Evolutionary conservation across 2,113 vertebrate genomes (phyloP).

Genomic region (Fregata magnificens): DNA sequence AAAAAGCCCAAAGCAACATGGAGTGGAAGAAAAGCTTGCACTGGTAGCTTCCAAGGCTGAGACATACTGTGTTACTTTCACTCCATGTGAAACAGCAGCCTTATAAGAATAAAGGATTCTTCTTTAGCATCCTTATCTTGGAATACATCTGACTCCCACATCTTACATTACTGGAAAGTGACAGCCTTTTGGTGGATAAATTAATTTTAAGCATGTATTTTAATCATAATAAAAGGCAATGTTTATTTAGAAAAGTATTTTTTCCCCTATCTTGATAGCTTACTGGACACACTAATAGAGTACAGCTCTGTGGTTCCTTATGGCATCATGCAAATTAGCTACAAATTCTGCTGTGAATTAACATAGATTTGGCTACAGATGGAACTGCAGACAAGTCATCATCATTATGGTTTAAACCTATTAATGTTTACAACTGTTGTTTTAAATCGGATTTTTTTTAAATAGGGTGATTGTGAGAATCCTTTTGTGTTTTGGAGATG

Average conservation of each 20-base stretch:
- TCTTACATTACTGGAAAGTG: not conserved
- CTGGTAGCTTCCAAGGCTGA: not conserved
- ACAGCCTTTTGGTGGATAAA: not conserved
- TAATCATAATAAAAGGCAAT: not conserved
- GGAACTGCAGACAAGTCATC: not conserved
- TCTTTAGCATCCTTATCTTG: not conserved
- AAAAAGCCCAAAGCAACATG: not conserved
- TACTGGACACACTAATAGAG: not conserved
- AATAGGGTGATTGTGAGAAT: not conserved
- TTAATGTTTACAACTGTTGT: not conserved
- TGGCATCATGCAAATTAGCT: not conserved
- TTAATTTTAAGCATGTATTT: not conserved
- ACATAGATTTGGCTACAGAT: constrained; percentile 4
- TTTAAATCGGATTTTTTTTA: constrained; percentile 4
- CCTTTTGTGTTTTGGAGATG: not conserved
- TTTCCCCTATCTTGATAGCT: not conserved
- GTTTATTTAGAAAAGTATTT: not conserved
- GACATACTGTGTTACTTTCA: not conserved
- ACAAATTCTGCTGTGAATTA: not conserved
- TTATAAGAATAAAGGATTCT: not conserved
- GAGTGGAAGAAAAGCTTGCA: not conserved
- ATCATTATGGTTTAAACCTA: not conserved
- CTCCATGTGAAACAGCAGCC: not conserved
- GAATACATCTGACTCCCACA: not conserved
- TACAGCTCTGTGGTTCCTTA: not conserved